phyloP scores from a whole-genome alignment of 2,888 invertebrate genomes.

The Tenthredo amoena region DNA sequence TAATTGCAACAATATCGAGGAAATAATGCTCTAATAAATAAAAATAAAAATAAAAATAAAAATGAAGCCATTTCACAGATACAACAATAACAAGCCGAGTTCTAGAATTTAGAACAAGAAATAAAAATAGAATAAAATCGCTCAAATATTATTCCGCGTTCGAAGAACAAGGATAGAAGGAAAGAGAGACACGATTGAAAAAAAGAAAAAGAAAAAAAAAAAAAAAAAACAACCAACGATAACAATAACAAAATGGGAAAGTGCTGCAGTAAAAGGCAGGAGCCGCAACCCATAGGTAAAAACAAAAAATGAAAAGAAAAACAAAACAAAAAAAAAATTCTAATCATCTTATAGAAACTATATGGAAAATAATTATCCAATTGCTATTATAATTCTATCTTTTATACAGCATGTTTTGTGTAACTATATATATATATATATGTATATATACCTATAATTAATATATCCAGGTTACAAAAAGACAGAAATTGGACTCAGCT shows the following conservation, averaged over 20 bases:
- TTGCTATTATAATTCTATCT: neutral
- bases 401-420: neutral
- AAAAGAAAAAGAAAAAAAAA: neutral
- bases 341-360: conserved; percentile 9
- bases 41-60: neutral
- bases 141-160: neutral
- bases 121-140: neutral
- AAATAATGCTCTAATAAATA: neutral
- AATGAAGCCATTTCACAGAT: neutral
- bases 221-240: neutral
- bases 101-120: neutral
- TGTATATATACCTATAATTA: neutral
- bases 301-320: neutral
- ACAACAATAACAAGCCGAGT: neutral
- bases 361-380: neutral
- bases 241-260: conserved; percentile 84
- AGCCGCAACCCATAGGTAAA: conserved; percentile 84
- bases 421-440: neutral
- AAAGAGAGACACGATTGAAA: neutral
- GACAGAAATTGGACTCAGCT: conserved; percentile 73
- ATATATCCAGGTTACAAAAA: conserved; percentile 75
- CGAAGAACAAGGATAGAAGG: neutral
- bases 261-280: conserved; percentile 93
- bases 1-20: neutral
- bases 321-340: neutral